A percentile compares a stretch with the other conserved stretches of the same genome.
phyloP scores from a whole-genome alignment of 1,140 invertebrate genomes.

The Brachionus plicatilis region DNA sequence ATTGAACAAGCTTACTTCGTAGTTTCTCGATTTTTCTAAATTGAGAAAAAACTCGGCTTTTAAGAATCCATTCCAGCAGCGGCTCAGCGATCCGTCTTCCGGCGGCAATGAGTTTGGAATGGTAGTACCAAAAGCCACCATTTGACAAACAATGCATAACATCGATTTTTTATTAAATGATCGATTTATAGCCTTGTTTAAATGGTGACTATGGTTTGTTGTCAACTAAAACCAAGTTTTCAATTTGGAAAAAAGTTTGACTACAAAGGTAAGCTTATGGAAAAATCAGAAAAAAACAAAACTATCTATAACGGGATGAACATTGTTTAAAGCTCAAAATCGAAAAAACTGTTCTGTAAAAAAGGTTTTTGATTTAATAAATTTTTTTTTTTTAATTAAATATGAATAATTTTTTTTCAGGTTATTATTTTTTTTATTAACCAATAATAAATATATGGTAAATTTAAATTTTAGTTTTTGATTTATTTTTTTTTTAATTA shows the following conservation, averaged over 20 bases:
- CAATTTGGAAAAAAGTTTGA: neutral
- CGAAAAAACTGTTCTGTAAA: no score
- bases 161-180: neutral
- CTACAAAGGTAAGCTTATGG: neutral
- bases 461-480: no score
- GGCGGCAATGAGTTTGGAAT: conserved; percentile 15
- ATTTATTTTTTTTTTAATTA: no score
- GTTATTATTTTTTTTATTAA: no score
- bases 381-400: no score
- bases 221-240: neutral
- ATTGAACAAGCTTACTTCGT: neutral
- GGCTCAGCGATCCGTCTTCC: neutral
- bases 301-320: neutral
- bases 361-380: no score
- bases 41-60: conserved; percentile 1
- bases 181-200: neutral
- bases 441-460: no score
- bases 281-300: neutral
- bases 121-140: conserved; percentile 15
- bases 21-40: conserved; percentile 25
- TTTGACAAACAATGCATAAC: neutral
- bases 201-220: neutral
- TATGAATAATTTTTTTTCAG: no score
- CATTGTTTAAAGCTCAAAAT: no score
- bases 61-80: neutral